A percentile compares a stretch with the other conserved stretches of the same genome.
Evolutionary conservation across 92 coral and sea anemone species (phyloP).

Genomic region (Zoanthus solanderi): DNA sequence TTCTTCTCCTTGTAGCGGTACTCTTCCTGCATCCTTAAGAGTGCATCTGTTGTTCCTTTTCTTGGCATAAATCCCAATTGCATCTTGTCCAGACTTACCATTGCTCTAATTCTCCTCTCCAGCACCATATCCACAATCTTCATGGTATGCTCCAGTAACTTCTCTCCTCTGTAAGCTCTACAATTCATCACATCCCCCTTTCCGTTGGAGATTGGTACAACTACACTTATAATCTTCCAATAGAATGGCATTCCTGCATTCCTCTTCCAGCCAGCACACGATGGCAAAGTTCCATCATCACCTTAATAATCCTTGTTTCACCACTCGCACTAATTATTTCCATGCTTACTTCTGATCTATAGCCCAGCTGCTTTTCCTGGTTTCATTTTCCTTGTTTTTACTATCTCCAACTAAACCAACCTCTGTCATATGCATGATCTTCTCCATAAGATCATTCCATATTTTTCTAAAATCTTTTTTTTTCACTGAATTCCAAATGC

Average conservation of each 20-base stretch:
- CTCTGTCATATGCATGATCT: background rate
- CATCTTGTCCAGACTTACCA: background rate
- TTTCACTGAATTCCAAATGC: background rate
- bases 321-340: too few species aligned
- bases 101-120: background rate
- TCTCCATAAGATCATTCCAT: constrained; percentile 26
- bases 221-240: too few species aligned
- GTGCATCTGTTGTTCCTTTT: background rate
- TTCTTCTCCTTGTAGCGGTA: background rate
- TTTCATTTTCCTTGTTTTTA: background rate
- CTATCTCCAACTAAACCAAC: background rate
- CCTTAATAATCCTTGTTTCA: too few species aligned
- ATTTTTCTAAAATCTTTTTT: background rate
- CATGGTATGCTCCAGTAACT: too few species aligned
- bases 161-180: too few species aligned
- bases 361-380: too few species aligned
- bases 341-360: too few species aligned
- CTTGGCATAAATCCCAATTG: background rate
- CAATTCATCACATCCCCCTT: background rate
- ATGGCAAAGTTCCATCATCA: too few species aligned
- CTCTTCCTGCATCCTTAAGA: background rate
- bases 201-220: background rate
- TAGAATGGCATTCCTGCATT: too few species aligned
- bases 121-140: background rate
- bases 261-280: too few species aligned